phyloP scores from a whole-genome alignment of 2,888 invertebrate species.

The Acleris laterana region DNA sequence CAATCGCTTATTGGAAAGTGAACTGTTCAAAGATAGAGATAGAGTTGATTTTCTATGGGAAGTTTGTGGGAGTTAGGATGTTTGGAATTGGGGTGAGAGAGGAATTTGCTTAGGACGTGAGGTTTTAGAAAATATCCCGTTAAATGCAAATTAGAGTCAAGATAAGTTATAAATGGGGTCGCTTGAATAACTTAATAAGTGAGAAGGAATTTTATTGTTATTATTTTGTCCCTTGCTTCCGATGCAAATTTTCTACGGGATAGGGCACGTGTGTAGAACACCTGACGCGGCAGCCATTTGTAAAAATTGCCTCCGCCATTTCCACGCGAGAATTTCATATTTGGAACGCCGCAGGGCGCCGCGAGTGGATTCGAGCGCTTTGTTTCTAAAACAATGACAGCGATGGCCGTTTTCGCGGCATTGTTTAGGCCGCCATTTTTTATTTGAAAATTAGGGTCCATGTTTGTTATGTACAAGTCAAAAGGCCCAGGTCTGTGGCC shows the following conservation, averaged over 20 bases:
- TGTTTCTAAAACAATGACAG: constrained; percentile 78
- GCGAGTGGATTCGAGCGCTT: constrained; percentile 73
- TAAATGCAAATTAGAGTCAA: constrained; percentile 74
- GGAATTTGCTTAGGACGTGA: constrained; percentile 71
- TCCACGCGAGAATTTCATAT: constrained; percentile 81
- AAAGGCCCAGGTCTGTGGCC: constrained; percentile 30
- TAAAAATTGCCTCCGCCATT: constrained; percentile 83
- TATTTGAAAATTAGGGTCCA: constrained; percentile 73
- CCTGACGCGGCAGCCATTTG: constrained; percentile 79
- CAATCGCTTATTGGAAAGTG: constrained; percentile 58
- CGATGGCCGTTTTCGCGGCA: constrained; percentile 68
- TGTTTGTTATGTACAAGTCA: constrained; percentile 41
- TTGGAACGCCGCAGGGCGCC: constrained; percentile 77
- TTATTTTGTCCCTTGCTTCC: background rate
- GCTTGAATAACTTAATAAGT: constrained; percentile 59
- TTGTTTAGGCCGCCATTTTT: constrained; percentile 79
- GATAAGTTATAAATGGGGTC: constrained; percentile 61
- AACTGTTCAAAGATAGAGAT: constrained; percentile 48
- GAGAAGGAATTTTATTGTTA: constrained; percentile 28
- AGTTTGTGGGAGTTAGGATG: constrained; percentile 31
- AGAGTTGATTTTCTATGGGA: constrained; percentile 40
- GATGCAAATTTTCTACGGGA: background rate
- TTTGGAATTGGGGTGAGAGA: constrained; percentile 22
- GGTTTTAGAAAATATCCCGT: constrained; percentile 70
- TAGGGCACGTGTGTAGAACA: constrained; percentile 51